These are phyloP conservation scores for Megalonaias nervosa DNA, from an alignment of 1,140 invertebrate species.

Conservation along the genomic window DNA sequence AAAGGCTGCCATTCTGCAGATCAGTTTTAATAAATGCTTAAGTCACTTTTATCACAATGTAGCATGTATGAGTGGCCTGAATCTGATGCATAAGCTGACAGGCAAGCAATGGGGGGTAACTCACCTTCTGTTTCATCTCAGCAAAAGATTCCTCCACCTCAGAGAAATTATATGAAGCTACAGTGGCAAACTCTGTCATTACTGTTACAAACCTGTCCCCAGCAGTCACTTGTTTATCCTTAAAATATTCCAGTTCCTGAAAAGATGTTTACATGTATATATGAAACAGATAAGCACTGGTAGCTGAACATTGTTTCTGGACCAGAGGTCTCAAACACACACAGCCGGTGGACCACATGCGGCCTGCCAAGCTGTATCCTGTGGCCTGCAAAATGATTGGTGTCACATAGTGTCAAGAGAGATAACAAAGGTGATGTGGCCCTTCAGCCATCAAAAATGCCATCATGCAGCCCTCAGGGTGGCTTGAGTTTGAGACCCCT, in stretches of 20 bases:
- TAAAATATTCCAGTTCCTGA: slow-evolving; percentile 92
- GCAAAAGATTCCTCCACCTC: slow-evolving; percentile 95
- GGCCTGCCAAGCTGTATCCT: too few relatives aligned
- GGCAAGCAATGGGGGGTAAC: background rate
- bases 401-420: too few relatives aligned
- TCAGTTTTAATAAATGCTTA: background rate
- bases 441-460: too few relatives aligned
- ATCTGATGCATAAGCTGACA: background rate
- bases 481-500: background rate
- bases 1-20: background rate
- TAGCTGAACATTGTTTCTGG: background rate
- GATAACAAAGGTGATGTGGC: too few relatives aligned
- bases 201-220: slow-evolving; percentile 92
- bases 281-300: slow-evolving; percentile 2
- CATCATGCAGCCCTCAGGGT: background rate
- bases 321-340: too few relatives aligned
- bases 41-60: background rate
- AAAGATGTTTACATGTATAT: slow-evolving; percentile 13
- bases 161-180: slow-evolving; percentile 89
- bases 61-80: background rate
- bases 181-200: slow-evolving; percentile 95
- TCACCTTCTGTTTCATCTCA: slow-evolving; percentile 87
- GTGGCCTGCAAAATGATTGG: too few relatives aligned
- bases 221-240: slow-evolving; percentile 76
- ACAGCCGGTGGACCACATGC: too few relatives aligned